phyloP scores from a whole-genome alignment of 2,113 vertebrate species.

The Hippolais icterina region DNA sequence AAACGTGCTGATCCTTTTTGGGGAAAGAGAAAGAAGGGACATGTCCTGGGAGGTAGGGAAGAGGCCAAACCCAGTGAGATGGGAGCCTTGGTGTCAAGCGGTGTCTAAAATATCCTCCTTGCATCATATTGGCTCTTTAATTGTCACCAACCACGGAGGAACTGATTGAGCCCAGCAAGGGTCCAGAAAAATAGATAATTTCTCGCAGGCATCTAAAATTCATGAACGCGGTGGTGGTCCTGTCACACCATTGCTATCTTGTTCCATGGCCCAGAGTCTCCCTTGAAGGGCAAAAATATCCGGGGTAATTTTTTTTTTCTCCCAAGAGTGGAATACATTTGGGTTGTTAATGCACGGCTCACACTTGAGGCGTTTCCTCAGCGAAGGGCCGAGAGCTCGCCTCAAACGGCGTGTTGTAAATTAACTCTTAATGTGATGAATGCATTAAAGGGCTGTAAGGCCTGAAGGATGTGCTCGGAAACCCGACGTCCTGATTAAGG shows the following conservation, averaged over 20 bases:
- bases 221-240: slow-evolving; percentile 60
- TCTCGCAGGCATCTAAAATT: slow-evolving; percentile 66
- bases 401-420: slow-evolving; percentile 55
- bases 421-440: slow-evolving; percentile 68
- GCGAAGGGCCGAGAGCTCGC: background rate
- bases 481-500: slow-evolving; percentile 53
- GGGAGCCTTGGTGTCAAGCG: slow-evolving; percentile 64
- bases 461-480: slow-evolving; percentile 51
- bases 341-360: slow-evolving; percentile 54
- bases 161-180: slow-evolving; percentile 77
- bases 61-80: background rate
- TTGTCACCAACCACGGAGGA: slow-evolving; percentile 75
- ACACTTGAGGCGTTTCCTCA: slow-evolving; percentile 53
- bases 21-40: background rate
- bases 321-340: slow-evolving; percentile 58
- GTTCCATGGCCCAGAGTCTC: slow-evolving; percentile 16
- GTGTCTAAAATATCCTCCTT: slow-evolving; percentile 73
- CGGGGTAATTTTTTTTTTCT: background rate
- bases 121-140: slow-evolving; percentile 74
- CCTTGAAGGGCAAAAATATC: slow-evolving; percentile 63
- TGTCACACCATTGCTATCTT: slow-evolving; percentile 39
- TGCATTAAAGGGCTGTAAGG: slow-evolving; percentile 49
- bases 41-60: background rate
- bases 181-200: slow-evolving; percentile 73
- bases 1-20: background rate